Evolutionary conservation across 35 echinoderm and acorn worm genomes (phyloP).

Genomic region (Ophiothrix spiculata): DNA sequence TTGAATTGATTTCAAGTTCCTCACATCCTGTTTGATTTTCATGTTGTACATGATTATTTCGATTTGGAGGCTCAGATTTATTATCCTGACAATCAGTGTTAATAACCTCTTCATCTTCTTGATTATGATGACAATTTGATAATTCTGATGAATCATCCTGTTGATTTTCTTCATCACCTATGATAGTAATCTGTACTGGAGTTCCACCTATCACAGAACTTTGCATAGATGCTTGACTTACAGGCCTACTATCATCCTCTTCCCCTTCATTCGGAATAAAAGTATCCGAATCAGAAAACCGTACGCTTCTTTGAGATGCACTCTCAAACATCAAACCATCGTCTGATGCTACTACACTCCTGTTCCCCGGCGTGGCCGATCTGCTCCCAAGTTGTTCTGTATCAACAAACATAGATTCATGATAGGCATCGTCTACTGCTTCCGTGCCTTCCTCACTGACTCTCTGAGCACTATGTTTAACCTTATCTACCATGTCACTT

Average conservation of each 20-base stretch:
- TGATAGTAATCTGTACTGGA: neutral
- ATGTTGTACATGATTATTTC: no score
- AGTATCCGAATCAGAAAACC: neutral
- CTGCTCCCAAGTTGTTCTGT: conserved; percentile 9
- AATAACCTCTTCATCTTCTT: no score
- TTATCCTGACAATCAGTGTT: no score
- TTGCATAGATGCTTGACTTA: neutral
- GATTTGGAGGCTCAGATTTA: no score
- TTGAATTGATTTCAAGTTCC: no score
- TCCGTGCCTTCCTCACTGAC: conserved; percentile 3
- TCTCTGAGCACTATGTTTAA: conserved; percentile 49
- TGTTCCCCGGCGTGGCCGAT: conserved; percentile 13
- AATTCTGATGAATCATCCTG: no score
- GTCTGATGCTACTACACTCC: conserved; percentile 3
- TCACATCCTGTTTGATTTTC: no score
- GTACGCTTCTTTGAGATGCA: neutral
- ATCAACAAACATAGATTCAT: conserved; percentile 29
- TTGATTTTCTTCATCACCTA: no score
- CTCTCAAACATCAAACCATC: neutral
- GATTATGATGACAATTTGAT: no score
- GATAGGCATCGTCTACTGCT: neutral
- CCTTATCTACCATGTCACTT: conserved; percentile 56
- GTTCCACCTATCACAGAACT: neutral
- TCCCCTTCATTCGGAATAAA: neutral
- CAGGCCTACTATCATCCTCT: neutral